Base-by-base conservation (phyloP, 2,888 invertebrate species). In the Acleris holmiana region DNA sequence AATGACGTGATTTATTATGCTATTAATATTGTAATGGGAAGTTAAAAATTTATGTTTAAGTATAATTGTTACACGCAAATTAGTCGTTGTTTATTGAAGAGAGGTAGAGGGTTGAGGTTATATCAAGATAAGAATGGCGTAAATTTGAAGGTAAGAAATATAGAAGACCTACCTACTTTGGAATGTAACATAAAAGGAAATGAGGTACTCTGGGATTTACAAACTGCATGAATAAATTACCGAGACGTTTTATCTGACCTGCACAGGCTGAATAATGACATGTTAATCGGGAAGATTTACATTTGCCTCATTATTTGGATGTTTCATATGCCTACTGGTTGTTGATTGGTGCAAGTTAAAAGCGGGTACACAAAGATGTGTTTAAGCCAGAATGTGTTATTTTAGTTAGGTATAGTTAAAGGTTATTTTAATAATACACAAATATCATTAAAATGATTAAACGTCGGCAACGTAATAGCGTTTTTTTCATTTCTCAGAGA, bases 231-330 rank as follows among this genome's bases (percentile, higher is more conserved):
- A 67, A 59, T 50, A 54, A 62, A 67, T 62, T 63, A 54, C 29
- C 17, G 41, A 25, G 35, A 21, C 58, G 56, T 69, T 68, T 78
- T 76, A 76, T 76, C 73, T 75, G 58, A 61, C 71, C 73, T 70
- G 69, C 65, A 67, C 74, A 71, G 69, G 62, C 60, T 41, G 68
- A 70, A 72, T 69, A 76, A 69, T 69, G 69, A 51, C 66, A 68
- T 66, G 71, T 50, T 69, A 68, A 67, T 68, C 51, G 47, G 21
- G 50, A 59, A 62, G 67, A 80, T 86, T 85, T 85, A 77, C 82
- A 85, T 86, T 76, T 76, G 74, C 74, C 81, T 85, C 79, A 78
- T 86, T 85, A 82, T 80, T 82, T 77, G 71, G 75, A 73, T 71
- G 70, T 75, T 79, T 77, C 72, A 69, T 71, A 75, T 74, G 73